Evolutionary conservation across 2,797 vertebrate genomes (phyloP).

Genomic region (Sebastes dallii): DNA sequence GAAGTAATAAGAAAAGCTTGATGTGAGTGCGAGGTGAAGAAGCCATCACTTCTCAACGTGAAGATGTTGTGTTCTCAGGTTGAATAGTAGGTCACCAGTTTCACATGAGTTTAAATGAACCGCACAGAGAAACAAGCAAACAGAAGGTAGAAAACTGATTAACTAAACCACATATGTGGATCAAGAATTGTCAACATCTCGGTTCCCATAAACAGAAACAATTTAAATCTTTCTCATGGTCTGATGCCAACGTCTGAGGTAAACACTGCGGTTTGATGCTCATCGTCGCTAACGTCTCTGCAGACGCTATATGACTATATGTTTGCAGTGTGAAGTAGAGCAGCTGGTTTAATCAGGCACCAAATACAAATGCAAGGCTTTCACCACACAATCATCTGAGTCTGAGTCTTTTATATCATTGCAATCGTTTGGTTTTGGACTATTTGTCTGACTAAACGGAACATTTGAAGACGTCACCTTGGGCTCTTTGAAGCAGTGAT

Average conservation of each 20-base stretch:
- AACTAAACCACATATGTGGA: constrained; percentile 27
- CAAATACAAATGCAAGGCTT: not conserved
- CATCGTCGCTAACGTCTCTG: not conserved
- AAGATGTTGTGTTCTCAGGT: constrained; percentile 15
- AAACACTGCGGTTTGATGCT: constrained; percentile 11
- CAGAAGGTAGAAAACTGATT: not conserved
- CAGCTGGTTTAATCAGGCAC: not conserved
- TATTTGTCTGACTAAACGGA: not conserved
- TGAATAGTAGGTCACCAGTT: constrained; percentile 43
- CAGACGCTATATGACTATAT: not conserved
- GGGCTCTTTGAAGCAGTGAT: not conserved
- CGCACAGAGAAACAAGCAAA: constrained; percentile 48
- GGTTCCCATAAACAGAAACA: constrained; percentile 25
- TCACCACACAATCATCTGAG: not conserved
- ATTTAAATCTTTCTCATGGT: constrained; percentile 9
- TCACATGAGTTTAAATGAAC: constrained; percentile 43
- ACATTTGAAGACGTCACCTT: not conserved
- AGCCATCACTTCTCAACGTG: no score
- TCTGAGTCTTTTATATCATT: not conserved
- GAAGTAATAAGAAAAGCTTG: no score
- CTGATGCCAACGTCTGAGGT: not conserved
- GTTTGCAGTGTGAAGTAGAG: not conserved
- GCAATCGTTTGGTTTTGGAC: not conserved
- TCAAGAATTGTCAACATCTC: constrained; percentile 18
- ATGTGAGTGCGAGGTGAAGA: no score